Conservation (phyloP, 1,140 invertebrate species). For the Heterodera schachtii region DNA sequence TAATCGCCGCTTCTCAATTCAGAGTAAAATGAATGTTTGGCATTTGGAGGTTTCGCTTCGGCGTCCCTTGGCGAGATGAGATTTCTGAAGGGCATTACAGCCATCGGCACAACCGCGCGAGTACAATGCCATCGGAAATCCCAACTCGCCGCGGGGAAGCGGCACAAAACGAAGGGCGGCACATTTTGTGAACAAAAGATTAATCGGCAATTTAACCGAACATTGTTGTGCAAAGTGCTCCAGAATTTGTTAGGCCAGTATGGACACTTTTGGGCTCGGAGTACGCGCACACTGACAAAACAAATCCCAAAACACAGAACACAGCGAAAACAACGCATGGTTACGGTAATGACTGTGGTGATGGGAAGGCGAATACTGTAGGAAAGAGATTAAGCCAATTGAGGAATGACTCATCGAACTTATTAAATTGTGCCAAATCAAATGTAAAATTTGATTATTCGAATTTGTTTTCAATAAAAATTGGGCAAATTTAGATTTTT, state of each 20-base stretch:
- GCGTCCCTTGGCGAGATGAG: constrained; percentile 23
- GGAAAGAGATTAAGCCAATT: no score
- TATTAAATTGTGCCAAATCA: no score
- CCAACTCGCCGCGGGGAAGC: constrained; percentile 40
- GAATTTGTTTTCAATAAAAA: no score
- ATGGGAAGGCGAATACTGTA: not conserved
- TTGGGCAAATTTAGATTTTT: no score
- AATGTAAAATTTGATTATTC: no score
- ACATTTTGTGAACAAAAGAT: no score
- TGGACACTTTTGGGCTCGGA: constrained; percentile 22
- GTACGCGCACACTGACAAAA: constrained; percentile 34
- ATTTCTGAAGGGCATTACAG: constrained; percentile 53
- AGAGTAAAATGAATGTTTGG: no score
- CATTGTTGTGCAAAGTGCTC: constrained; percentile 19
- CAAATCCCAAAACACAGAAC: constrained; percentile 28
- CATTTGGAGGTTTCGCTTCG: no score
- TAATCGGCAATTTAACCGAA: no score
- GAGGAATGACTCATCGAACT: no score
- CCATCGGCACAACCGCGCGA: not conserved
- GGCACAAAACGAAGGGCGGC: no score
- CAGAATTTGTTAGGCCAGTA: constrained; percentile 52
- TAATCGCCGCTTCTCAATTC: no score
- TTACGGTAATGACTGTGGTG: not conserved
- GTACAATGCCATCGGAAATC: constrained; percentile 49
- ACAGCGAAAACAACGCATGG: not conserved